Evolutionary conservation across 2,113 vertebrate genomes (phyloP), one percentile per base, ranked within the genome.

Genomic region (Hyperoodon ampullatus): DNA sequence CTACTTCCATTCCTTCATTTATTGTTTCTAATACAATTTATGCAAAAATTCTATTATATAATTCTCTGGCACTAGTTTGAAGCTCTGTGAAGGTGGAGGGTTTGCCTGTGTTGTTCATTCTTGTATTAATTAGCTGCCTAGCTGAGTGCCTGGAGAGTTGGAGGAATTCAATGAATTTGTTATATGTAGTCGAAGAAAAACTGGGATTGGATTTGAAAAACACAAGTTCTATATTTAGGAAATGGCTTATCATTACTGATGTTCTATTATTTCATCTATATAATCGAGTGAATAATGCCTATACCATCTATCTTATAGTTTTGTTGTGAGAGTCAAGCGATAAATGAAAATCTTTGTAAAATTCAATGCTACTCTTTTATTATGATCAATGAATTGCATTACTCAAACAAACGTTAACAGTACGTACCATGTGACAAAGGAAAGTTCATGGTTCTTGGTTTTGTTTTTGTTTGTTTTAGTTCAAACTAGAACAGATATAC

Each of bases 401-500:
- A 33, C 13, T n/a, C 42, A 88, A 15, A 58, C n/a, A 88, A 13
- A 53, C 11, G 1, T 87, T 89, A 85, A 33, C 1, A 53, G 19
- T 89, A 50, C 11, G 18, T 65, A 26, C 9, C 10, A 4, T 30
- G 14, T 6, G 33, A 65, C 28, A 72, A 47, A 60, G 90, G 86
- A 68, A 61, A 24, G 12, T 3, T 24, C 58, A 3, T 44, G 16
- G 39, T 23, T 92, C 77, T 5, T 16, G 2, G 18, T 50, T 50
- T 77, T 88, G 1, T 21, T 95, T 93, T 77, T 35, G 39, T 93
- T 77, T 35, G 39, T 87, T 95, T 87, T 72, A 78, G 33, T 83
- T 78, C 35, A 77, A 50, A 60, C 5, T 80, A 88, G 68, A 93
- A 68, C 16, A 91, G 83, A 58, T 87, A n/a, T 30, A 75, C 26